Conservation (phyloP, 2,113 vertebrate species). For the Toxostoma redivivum region DNA sequence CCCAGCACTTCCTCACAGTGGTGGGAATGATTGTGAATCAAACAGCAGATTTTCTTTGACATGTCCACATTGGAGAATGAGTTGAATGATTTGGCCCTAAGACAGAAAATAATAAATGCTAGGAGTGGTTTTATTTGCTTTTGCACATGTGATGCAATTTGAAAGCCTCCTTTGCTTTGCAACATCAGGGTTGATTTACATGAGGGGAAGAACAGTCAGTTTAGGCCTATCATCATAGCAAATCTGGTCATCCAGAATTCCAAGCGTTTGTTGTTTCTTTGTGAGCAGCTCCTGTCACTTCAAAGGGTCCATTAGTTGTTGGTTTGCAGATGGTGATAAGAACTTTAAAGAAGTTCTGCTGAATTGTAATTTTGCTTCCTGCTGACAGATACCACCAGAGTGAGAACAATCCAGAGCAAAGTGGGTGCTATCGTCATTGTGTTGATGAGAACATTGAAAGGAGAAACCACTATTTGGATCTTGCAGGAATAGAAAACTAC, state of each 20-base stretch:
- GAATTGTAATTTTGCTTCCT: conserved; percentile 53
- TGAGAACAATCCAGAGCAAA: conserved; percentile 85
- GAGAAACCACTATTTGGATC: conserved; percentile 99
- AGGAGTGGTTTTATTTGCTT: conserved; percentile 1
- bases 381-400: conserved; percentile 86
- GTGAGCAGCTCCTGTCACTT: conserved; percentile 11
- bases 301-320: conserved; percentile 13
- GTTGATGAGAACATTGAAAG: conserved; percentile 98
- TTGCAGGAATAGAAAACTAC: conserved; percentile 98
- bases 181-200: not conserved
- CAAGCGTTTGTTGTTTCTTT: not conserved
- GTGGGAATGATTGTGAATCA: not conserved
- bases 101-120: not conserved
- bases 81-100: not conserved
- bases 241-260: not conserved
- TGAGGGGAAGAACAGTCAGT: conserved; percentile 15
- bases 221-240: not conserved
- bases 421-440: conserved; percentile 88
- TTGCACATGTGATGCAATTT: not conserved
- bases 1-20: not conserved
- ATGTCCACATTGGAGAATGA: not conserved
- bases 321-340: conserved; percentile 15
- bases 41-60: not conserved
- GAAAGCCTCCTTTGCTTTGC: conserved; percentile 7
- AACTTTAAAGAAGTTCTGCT: conserved; percentile 25